These are phyloP conservation scores for Ophioninae sp. DNA, from an alignment of 2,888 invertebrate genomes.

Conservation along the genomic window DNA sequence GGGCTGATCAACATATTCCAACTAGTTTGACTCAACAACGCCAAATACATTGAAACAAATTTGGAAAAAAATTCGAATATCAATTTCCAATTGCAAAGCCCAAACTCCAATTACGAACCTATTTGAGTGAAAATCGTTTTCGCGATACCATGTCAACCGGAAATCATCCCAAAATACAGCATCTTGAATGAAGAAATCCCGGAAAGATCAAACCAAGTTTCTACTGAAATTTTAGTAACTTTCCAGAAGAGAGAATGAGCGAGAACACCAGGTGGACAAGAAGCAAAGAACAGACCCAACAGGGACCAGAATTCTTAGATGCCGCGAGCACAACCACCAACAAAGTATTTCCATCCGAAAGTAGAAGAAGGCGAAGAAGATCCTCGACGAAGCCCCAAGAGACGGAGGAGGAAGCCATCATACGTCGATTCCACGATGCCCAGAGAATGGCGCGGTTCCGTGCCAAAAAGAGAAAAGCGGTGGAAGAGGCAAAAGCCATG, in stretches of 20 bases:
- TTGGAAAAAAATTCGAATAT: too few relatives aligned
- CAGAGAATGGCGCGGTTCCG: conserved; percentile 75
- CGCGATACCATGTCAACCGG: too few relatives aligned
- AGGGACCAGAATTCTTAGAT: conserved; percentile 15
- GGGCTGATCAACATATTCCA: too few relatives aligned
- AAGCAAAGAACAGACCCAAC: conserved; percentile 49
- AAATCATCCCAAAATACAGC: too few relatives aligned
- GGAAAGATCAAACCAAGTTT: neutral
- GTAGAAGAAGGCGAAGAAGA: conserved; percentile 53
- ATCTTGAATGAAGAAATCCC: conserved; percentile 44
- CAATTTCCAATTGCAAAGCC: too few relatives aligned
- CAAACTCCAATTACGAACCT: too few relatives aligned
- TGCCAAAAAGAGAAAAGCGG: conserved; percentile 70
- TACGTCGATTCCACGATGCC: conserved; percentile 73
- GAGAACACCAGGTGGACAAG: conserved; percentile 57
- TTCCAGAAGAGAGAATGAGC: conserved; percentile 54
- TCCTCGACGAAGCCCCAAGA: conserved; percentile 67
- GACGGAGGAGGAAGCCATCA: conserved; percentile 72
- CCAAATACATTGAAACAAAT: too few relatives aligned
- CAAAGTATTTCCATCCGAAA: conserved; percentile 27
- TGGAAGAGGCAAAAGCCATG: conserved; percentile 67
- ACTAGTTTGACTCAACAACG: too few relatives aligned
- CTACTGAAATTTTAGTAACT: neutral
- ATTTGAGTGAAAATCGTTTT: too few relatives aligned
- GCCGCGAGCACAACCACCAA: too few relatives aligned